These are phyloP conservation scores for Odobenus rosmarus DNA, from an alignment of 2,113 vertebrate species.

Conservation along the genomic window DNA sequence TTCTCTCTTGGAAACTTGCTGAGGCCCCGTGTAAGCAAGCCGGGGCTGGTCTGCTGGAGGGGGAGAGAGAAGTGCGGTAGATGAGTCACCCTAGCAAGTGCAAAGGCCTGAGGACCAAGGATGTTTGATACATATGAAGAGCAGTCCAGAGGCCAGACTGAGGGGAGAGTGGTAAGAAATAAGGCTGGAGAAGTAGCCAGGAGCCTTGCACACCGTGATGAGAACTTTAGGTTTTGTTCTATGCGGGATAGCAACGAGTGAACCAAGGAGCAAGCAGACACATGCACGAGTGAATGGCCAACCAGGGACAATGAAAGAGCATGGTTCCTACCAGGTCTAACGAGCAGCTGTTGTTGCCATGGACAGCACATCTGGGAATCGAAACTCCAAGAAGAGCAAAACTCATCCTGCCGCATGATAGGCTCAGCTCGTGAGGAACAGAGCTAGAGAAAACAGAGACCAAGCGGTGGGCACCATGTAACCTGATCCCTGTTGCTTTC, in stretches of 20 bases:
- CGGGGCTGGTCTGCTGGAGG: background rate
- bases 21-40: background rate
- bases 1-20: background rate
- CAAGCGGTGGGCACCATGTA: background rate
- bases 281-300: background rate
- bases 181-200: background rate
- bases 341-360: background rate
- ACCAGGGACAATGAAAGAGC: background rate
- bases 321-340: background rate
- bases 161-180: background rate
- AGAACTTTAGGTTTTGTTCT: background rate
- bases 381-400: background rate
- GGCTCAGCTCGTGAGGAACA: background rate
- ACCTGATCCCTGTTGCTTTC: background rate
- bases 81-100: background rate
- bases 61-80: background rate
- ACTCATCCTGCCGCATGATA: background rate
- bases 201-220: background rate
- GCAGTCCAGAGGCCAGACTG: background rate
- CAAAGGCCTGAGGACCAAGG: background rate
- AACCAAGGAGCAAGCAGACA: background rate
- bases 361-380: background rate
- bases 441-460: background rate
- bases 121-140: background rate
- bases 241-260: background rate